Base-by-base conservation (phyloP, 2,113 vertebrate genomes). In the Pseudopipra pipra region DNA sequence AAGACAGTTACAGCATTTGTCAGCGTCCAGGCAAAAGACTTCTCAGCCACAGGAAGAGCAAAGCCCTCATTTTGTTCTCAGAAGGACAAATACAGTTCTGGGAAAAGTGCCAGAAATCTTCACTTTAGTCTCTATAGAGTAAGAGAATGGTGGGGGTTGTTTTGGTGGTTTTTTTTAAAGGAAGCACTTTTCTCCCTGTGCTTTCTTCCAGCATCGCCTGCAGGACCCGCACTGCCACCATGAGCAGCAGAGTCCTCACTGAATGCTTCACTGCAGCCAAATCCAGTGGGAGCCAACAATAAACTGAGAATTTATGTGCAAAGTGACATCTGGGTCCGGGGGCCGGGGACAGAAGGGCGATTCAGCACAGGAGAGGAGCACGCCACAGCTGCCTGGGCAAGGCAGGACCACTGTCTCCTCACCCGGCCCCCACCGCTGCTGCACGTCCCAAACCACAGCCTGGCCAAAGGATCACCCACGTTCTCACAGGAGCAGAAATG, bases 341-440 rank as follows among this genome's bases (percentile, higher is more conserved):
- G 46, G 55, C 70, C 1, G 8, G 83, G 55, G 73, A 97, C 95
- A 96, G 74, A 96, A 94, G 78, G 58, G 74, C 8, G 1, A 95
- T 96, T 95, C 75, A 95, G 59, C 1, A 6, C 41, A 30, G 82
- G 66, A 88, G 28, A 25, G 46, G 56, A 91, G 56, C n/a, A 85
- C 31, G 54, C 85, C 58, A 49, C 92, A 95, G 95, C 93, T 97
- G 96, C 67, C 55, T 0, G 5, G 71, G n/a, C 71, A 56, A 63
- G 43, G 75, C 66, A 90, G 65, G 58, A 66, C 14, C 0, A 1
- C 51, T 28, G 0, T 27, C 43, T 65, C 85, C 52, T 67, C 7
- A 0, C 66, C 68, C 8, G 0, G 56, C 78, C 79, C 65, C 62
- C 51, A 33, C 24, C 1, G 0, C 1, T 0, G 55, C 58, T 28